Base-by-base conservation (phyloP, 1,140 invertebrate genomes). In the Aricia agestis region DNA sequence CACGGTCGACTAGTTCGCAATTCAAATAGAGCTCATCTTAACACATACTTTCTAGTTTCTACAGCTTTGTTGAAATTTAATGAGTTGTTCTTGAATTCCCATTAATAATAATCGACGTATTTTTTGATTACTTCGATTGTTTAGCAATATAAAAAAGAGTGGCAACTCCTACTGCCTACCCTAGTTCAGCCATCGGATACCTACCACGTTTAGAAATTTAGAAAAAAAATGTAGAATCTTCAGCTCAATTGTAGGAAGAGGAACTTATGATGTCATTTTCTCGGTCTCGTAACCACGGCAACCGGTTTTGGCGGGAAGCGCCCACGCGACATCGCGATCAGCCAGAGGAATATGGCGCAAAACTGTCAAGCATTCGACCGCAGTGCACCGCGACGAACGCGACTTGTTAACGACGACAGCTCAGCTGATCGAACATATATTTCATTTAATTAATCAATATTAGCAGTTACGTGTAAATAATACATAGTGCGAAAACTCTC, bases 261-360 rank as follows among this genome's bases (percentile, higher is more conserved):
- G 59, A 69, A 69, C 57, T 59, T 74, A 80, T 82, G 82, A 82
- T 76, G 82, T 70, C 76, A 78, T 81, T 75, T 75, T 73, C 41
- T 74, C 73, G 78, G 77, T 81, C 81, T 66, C 75, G 88, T 87
- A 88, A 86, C 85, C 82, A 82, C 82, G 83, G 81, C 79, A 77
- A 88, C 86, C 81, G 82, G 84, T 85, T 88, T 88, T 84, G 82
- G 86, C 84, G 86, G 82, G 83, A 85, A 85, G 82, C 79, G 78
- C 86, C 86, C 76, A 89, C 86, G 79, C 76, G 74, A 81, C 77
- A 80, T 69, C 66, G 59, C 71, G 68, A 70, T 68, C 73, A 75
- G 67, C 72, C 69, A 72, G 69, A 68, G 72, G 71, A 72, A 67
- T 71, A 72, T 74, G 72, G 75, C 74, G 78, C 76, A 72, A 79